A percentile compares a stretch with the other conserved stretches of the same genome.
Conservation (phyloP, 2,888 invertebrate genomes). For the Agrotis clavis region DNA sequence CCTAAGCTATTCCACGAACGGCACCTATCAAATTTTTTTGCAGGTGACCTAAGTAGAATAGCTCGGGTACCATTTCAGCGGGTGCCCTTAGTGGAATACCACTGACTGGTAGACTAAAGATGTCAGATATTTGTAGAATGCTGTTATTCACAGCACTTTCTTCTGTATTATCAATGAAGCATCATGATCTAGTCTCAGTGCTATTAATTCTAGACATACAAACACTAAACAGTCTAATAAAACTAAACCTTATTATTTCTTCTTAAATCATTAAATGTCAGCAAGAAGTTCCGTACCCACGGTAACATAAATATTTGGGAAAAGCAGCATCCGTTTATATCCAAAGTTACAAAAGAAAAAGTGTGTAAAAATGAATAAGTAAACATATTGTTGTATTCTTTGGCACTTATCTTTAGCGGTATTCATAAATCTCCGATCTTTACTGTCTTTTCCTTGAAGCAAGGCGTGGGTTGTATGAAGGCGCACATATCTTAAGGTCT, state of each 20-base stretch:
- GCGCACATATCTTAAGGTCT: constrained; percentile 2
- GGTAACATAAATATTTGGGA: neutral
- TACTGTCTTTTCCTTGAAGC: constrained; percentile 7
- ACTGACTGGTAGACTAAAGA: neutral
- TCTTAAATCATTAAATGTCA: neutral
- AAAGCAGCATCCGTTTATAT: neutral
- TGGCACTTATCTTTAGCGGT: constrained; percentile 24
- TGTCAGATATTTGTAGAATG: neutral
- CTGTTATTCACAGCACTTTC: neutral
- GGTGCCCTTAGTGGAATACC: no score
- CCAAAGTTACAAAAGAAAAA: constrained; percentile 20
- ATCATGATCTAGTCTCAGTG: neutral
- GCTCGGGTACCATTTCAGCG: no score
- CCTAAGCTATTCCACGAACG: no score
- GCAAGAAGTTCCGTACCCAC: neutral
- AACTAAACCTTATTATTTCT: neutral
- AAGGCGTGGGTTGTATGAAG: neutral
- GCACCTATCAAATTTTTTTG: no score
- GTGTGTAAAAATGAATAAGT: constrained; percentile 39
- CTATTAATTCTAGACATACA: neutral
- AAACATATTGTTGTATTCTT: constrained; percentile 34
- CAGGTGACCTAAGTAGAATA: no score
- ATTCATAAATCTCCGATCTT: constrained; percentile 43
- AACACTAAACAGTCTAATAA: neutral
- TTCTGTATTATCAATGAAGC: neutral